Percentiles rank a stretch among this genome's conserved stretches.
phyloP scores from a whole-genome alignment of 2,113 vertebrate species.

The Cepphus grylle region DNA sequence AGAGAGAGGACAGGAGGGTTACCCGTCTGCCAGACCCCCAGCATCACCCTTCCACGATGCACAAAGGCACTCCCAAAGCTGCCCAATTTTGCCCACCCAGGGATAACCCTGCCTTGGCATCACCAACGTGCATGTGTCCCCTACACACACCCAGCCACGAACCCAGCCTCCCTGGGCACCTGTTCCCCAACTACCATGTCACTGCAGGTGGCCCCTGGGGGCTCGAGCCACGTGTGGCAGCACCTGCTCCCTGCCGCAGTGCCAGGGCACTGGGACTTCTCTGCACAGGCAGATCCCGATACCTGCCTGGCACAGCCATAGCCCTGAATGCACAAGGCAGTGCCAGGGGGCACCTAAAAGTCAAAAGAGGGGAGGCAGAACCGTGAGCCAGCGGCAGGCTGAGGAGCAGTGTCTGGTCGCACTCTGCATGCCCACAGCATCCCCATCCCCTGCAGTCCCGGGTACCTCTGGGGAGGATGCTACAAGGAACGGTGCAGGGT shows the following conservation, averaged over 20 bases:
- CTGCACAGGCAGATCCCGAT: neutral
- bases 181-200: neutral
- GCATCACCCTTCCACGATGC: neutral
- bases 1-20: constrained; percentile 45
- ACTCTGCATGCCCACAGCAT: neutral
- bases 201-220: neutral
- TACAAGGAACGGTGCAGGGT: neutral
- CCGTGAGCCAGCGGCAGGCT: rapidly evolving
- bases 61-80: neutral
- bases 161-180: rapidly evolving
- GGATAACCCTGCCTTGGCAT: neutral
- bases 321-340: neutral
- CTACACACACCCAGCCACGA: neutral
- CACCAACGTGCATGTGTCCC: rapidly evolving
- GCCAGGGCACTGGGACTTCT: neutral
- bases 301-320: neutral
- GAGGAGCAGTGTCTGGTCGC: neutral
- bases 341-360: neutral
- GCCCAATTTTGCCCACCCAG: rapidly evolving
- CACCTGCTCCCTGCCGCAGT: neutral
- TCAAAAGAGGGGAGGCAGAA: neutral
- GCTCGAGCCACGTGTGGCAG: rapidly evolving
- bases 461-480: neutral
- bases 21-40: neutral
- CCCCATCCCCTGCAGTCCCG: neutral